A percentile compares a stretch with the other conserved stretches of the same genome.
These are phyloP conservation scores for Drosophila pseudotalamancana DNA, from an alignment of 2,888 invertebrate species.

Conservation along the genomic window DNA sequence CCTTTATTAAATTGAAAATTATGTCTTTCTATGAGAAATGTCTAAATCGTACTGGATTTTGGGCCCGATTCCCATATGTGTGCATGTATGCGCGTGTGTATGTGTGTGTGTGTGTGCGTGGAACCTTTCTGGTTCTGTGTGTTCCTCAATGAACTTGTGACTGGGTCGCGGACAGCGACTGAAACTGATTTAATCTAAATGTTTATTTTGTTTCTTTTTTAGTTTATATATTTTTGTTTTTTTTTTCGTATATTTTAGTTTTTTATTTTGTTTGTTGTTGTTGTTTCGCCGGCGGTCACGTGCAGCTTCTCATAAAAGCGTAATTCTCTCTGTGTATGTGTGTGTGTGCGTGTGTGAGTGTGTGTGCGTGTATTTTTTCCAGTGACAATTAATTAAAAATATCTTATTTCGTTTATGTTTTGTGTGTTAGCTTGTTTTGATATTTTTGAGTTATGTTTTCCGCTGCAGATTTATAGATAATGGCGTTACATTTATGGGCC, in stretches of 20 bases:
- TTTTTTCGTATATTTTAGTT: not conserved
- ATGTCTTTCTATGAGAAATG: slow-evolving; percentile 78
- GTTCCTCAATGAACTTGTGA: slow-evolving; percentile 71
- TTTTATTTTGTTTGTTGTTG: slow-evolving; percentile 17
- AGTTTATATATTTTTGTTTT: slow-evolving; percentile 36
- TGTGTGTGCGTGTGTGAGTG: no score
- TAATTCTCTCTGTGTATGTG: slow-evolving; percentile 34
- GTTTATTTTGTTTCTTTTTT: slow-evolving; percentile 60
- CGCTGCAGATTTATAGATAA: slow-evolving; percentile 77
- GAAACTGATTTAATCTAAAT: slow-evolving; percentile 71
- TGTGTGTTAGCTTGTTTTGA: slow-evolving; percentile 40
- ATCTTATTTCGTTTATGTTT: slow-evolving; percentile 75
- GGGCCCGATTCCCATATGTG: not conserved
- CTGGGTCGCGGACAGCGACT: slow-evolving; percentile 33
- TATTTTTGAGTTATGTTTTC: slow-evolving; percentile 81
- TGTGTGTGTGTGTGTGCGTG: not conserved
- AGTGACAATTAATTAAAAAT: slow-evolving; percentile 78
- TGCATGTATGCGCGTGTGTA: not conserved
- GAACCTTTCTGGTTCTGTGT: slow-evolving; percentile 22
- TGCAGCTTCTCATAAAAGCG: slow-evolving; percentile 64
- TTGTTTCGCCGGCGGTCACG: slow-evolving; percentile 61
- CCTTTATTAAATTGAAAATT: slow-evolving; percentile 78
- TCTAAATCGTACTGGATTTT: slow-evolving; percentile 54
- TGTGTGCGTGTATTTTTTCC: slow-evolving; percentile 28
- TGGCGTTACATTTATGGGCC: slow-evolving; percentile 74